These are phyloP conservation scores for Hylaea fasciaria DNA, from an alignment of 2,888 invertebrate genomes.

Conservation along the genomic window DNA sequence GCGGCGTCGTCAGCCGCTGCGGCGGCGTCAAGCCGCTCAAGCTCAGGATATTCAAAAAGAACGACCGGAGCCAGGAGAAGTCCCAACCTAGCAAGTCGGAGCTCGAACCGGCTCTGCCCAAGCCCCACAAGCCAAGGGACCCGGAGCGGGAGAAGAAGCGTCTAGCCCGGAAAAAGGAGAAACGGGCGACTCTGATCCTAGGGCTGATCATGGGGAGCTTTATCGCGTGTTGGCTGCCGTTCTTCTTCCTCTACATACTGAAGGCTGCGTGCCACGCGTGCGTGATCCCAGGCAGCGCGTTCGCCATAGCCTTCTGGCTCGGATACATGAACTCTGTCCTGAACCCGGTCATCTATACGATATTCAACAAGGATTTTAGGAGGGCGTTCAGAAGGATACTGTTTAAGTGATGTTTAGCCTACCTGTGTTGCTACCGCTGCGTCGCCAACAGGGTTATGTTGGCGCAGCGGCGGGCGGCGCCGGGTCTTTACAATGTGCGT, in stretches of 20 bases:
- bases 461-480: slow-evolving; percentile 87
- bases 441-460: slow-evolving; percentile 86
- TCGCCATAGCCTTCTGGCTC: slow-evolving; percentile 97
- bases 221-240: slow-evolving; percentile 99
- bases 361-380: slow-evolving; percentile 99
- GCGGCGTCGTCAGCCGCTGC: slow-evolving; percentile 94
- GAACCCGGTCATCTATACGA: slow-evolving; percentile 98
- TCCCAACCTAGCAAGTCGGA: slow-evolving; percentile 82
- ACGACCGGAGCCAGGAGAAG: slow-evolving; percentile 77
- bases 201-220: slow-evolving; percentile 99
- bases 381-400: slow-evolving; percentile 97
- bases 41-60: slow-evolving; percentile 92
- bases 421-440: slow-evolving; percentile 93
- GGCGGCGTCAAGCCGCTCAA: slow-evolving; percentile 96
- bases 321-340: slow-evolving; percentile 98
- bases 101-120: slow-evolving; percentile 88
- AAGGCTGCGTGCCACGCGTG: slow-evolving; percentile 91
- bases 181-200: slow-evolving; percentile 97
- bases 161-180: slow-evolving; percentile 97
- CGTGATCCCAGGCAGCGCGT: slow-evolving; percentile 92
- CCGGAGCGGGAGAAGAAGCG: slow-evolving; percentile 97
- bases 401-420: slow-evolving; percentile 96
- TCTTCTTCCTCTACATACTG: slow-evolving; percentile 96
- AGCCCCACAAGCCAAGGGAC: slow-evolving; percentile 92
- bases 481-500: slow-evolving; percentile 85